These are phyloP conservation scores for Dicyrtomina minuta DNA, from an alignment of 2,888 invertebrate species.

Conservation along the genomic window DNA sequence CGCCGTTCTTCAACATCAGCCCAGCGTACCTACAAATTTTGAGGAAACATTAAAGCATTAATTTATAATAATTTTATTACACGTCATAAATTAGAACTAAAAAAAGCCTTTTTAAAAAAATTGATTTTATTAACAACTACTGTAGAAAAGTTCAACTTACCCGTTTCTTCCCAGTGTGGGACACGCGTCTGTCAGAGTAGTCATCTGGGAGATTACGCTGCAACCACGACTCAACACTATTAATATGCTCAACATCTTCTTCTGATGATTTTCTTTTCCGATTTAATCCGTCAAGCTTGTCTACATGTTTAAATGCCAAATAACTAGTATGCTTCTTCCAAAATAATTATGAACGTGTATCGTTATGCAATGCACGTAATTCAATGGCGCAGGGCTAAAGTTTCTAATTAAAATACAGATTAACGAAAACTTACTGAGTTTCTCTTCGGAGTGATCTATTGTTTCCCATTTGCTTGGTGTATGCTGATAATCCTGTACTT, in stretches of 20 bases:
- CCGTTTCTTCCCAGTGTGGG: slow-evolving; percentile 80
- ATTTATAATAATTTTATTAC: too few relatives aligned
- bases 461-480: slow-evolving; percentile 81
- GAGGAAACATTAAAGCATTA: not conserved
- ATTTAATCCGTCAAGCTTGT: slow-evolving; percentile 87
- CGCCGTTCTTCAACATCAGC: slow-evolving; percentile 93
- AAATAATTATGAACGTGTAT: not conserved
- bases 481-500: slow-evolving; percentile 28
- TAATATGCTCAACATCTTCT: slow-evolving; percentile 55
- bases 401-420: too few relatives aligned
- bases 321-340: not conserved
- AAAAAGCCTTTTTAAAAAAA: too few relatives aligned
- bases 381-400: too few relatives aligned
- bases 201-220: slow-evolving; percentile 71
- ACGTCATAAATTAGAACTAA: too few relatives aligned
- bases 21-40: slow-evolving; percentile 81
- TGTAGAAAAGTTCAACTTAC: too few relatives aligned
- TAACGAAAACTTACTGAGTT: slow-evolving; percentile 82
- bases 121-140: too few relatives aligned
- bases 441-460: slow-evolving; percentile 63
- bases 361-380: not conserved
- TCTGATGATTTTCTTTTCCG: slow-evolving; percentile 66
- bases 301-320: slow-evolving; percentile 61
- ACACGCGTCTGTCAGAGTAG: slow-evolving; percentile 60
- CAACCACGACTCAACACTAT: slow-evolving; percentile 88